Conservation (phyloP, 2,113 vertebrate genomes). For the Oostethus manadensis region DNA sequence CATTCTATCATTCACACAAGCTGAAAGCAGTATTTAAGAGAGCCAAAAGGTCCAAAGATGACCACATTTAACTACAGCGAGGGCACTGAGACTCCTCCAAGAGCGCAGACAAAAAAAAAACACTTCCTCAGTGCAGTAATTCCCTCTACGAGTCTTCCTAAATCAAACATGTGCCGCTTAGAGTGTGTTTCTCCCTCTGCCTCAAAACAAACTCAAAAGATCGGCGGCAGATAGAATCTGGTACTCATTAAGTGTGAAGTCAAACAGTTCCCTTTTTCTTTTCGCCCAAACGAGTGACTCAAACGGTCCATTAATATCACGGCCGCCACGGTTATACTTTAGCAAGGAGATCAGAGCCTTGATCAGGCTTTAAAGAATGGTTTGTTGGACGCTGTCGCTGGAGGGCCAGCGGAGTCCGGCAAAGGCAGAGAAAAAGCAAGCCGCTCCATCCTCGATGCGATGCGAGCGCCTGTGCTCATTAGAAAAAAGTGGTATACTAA, state of each 20-base stretch:
- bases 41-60: neutral
- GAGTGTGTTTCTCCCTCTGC: constrained; percentile 27
- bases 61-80: neutral
- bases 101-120: neutral
- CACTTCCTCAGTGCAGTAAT: constrained; percentile 7
- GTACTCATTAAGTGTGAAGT: constrained; percentile 50
- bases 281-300: constrained; percentile 16
- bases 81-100: neutral
- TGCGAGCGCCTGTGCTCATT: constrained; percentile 29
- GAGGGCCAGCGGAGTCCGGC: constrained; percentile 14
- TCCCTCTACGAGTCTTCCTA: constrained; percentile 15
- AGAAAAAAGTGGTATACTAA: constrained; percentile 11
- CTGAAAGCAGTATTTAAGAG: neutral
- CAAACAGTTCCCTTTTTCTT: constrained; percentile 25
- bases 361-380: constrained; percentile 18
- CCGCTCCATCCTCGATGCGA: neutral
- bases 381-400: neutral
- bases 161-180: constrained; percentile 27
- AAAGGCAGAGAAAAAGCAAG: neutral
- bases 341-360: neutral
- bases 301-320: constrained; percentile 30
- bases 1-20: too few species aligned
- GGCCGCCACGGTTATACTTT: constrained; percentile 11
- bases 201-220: constrained; percentile 48
- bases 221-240: constrained; percentile 49